phyloP scores from a whole-genome alignment of 2,888 invertebrate genomes.

The Caenorhabditis sp. region DNA sequence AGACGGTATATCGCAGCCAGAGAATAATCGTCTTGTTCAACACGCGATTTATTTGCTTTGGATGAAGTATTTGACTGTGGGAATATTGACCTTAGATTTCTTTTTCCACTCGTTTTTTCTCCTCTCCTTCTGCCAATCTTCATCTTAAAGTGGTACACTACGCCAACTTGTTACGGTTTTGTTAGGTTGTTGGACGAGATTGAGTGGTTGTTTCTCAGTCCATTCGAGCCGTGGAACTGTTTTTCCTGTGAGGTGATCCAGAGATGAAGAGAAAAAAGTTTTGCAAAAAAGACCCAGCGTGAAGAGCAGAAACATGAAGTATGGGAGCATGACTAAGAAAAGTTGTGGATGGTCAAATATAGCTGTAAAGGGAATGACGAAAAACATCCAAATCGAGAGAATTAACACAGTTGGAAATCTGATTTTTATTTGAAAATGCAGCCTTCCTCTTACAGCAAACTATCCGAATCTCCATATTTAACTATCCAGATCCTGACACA shows the following conservation, averaged over 20 bases:
- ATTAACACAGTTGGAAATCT: background rate
- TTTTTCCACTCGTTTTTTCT: conserved; percentile 51
- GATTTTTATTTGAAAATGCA: too few species aligned
- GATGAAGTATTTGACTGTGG: conserved; percentile 70
- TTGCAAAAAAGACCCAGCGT: background rate
- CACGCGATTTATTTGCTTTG: conserved; percentile 70
- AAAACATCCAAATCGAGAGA: too few species aligned
- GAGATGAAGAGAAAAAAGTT: conserved; percentile 8
- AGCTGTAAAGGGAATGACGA: background rate
- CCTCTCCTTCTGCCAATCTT: conserved; percentile 56
- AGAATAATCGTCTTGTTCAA: conserved; percentile 70
- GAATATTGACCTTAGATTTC: conserved; percentile 70
- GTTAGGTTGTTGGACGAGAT: conserved; percentile 49
- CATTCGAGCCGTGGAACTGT: conserved; percentile 11
- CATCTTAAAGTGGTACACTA: conserved; percentile 63
- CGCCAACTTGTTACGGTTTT: conserved; percentile 55
- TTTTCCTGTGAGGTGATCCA: conserved; percentile 28
- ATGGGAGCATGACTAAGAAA: conserved; percentile 21
- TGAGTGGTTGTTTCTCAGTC: conserved; percentile 56
- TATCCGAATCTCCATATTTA: too few species aligned
- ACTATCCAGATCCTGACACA: too few species aligned
- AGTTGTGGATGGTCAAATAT: background rate
- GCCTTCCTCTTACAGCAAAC: too few species aligned
- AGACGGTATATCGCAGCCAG: conserved; percentile 65
- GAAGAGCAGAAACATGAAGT: conserved; percentile 5